phyloP scores from a whole-genome alignment of 1,140 invertebrate species.

The Anastrepha ludens region DNA sequence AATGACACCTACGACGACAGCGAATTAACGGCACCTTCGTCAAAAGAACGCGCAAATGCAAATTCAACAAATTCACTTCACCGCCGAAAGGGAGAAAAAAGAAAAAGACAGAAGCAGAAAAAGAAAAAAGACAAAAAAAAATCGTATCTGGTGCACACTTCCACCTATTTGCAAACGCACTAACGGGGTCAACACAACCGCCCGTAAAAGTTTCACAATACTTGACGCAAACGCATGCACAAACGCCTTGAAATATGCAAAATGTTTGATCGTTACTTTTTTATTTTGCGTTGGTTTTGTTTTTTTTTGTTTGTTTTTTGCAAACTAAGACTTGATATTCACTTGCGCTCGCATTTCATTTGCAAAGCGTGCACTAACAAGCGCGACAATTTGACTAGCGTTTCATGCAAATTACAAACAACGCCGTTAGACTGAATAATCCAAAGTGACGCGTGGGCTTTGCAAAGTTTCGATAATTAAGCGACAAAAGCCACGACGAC shows the following conservation, averaged over 20 bases:
- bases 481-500: neutral
- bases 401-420: slow-evolving; percentile 17
- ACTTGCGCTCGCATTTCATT: neutral
- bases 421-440: neutral
- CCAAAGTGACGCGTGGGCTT: slow-evolving; percentile 28
- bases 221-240: neutral
- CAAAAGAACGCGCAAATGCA: neutral
- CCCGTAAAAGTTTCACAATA: neutral
- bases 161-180: neutral
- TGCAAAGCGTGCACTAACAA: neutral
- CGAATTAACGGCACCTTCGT: neutral
- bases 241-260: slow-evolving; percentile 27
- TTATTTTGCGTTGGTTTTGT: neutral
- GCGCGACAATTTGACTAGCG: neutral
- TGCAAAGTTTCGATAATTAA: slow-evolving; percentile 22
- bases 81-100: neutral
- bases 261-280: neutral
- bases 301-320: neutral
- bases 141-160: neutral
- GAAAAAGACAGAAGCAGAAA: too few species aligned
- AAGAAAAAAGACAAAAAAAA: neutral
- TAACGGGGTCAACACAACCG: neutral
- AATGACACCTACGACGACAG: neutral
- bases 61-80: neutral
- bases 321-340: neutral